A percentile compares a stretch with the other conserved stretches of the same genome.
phyloP scores from a whole-genome alignment of 2,113 vertebrate species.

The Rattus rattus region DNA sequence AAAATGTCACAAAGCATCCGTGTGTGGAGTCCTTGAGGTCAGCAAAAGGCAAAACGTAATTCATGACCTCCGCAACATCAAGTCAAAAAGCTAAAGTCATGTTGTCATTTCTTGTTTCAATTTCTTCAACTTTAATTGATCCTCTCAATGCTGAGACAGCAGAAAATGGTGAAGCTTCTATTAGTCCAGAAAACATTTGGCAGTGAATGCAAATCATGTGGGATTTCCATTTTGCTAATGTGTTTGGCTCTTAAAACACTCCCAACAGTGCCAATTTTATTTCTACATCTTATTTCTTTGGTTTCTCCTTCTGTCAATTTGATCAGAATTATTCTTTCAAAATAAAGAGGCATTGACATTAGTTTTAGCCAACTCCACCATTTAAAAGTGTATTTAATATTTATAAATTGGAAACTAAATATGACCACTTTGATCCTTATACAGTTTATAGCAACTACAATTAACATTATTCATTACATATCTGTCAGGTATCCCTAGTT shows the following conservation, averaged over 20 bases:
- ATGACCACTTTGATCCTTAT: neutral
- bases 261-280: neutral
- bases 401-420: neutral
- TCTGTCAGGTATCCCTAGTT: neutral
- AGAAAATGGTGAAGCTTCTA: constrained; percentile 42
- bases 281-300: neutral
- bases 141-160: constrained; percentile 10
- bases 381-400: neutral
- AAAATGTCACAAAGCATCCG: constrained; percentile 9
- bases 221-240: constrained; percentile 54
- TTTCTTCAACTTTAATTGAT: constrained; percentile 54
- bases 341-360: neutral
- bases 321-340: neutral
- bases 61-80: neutral
- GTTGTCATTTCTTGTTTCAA: constrained; percentile 57
- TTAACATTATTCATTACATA: neutral
- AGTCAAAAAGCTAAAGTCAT: neutral
- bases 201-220: neutral
- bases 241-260: neutral
- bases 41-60: neutral
- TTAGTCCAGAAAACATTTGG: constrained; percentile 55
- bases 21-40: neutral
- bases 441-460: neutral
- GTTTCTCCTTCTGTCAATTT: neutral
- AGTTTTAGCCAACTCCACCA: neutral